phyloP scores from a whole-genome alignment of 2,797 vertebrate species.

The Darevskia nairensis region DNA sequence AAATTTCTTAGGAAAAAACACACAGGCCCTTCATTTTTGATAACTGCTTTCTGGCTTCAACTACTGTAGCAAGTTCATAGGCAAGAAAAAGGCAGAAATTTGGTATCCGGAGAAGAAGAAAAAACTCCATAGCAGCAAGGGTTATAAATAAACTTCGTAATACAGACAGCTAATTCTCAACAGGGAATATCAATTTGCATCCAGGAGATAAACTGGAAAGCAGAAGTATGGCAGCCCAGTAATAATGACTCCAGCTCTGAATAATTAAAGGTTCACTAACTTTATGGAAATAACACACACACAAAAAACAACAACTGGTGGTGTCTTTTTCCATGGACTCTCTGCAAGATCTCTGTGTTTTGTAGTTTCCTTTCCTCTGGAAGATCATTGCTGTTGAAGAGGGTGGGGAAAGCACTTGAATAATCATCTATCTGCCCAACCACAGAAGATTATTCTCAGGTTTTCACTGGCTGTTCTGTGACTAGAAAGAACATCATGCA shows the following conservation, averaged over 20 bases:
- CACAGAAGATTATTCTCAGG: not conserved
- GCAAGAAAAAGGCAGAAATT: conserved; percentile 28
- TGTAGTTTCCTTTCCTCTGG: not conserved
- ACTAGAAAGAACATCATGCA: not conserved
- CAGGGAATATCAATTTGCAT: not conserved
- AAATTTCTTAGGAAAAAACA: conserved; percentile 11
- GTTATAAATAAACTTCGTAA: conserved; percentile 13
- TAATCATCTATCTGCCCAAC: not conserved
- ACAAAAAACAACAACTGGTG: not conserved
- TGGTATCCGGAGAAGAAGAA: conserved; percentile 16
- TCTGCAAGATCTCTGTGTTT: not conserved
- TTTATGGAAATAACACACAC: not conserved
- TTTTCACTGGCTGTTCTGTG: not conserved
- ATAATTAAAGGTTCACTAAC: not conserved
- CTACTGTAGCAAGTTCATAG: conserved; percentile 18
- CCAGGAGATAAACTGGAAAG: not conserved
- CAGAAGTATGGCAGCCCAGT: conserved; percentile 1
- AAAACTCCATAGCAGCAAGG: not conserved
- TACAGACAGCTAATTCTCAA: not conserved
- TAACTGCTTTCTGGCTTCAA: conserved; percentile 1
- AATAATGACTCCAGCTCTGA: not conserved
- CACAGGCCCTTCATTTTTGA: not conserved
- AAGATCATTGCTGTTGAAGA: not conserved
- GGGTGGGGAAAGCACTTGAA: not conserved
- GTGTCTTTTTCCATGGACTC: not conserved